Conservation (phyloP, 1,140 invertebrate species). For the Papilio machaon region DNA sequence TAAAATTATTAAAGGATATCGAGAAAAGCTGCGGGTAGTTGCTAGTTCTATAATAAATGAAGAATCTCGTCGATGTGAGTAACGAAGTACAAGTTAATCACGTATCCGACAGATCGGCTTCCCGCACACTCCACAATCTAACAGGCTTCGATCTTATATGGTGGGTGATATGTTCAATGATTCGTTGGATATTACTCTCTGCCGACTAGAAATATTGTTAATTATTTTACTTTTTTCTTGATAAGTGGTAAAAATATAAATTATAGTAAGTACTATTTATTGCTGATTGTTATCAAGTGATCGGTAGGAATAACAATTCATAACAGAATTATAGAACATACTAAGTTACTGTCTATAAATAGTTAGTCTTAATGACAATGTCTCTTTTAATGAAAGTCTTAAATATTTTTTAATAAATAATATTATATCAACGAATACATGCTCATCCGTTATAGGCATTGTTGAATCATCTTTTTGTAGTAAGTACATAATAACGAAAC, state of each 20-base stretch:
- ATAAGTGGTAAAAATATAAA: no score
- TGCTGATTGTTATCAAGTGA: no score
- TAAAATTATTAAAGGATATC: no score
- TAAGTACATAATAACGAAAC: no score
- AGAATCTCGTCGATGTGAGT: slow-evolving; percentile 6
- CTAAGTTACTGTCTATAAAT: no score
- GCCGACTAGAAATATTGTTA: not conserved
- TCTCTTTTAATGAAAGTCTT: no score
- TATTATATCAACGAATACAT: not conserved
- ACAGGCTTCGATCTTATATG: not conserved
- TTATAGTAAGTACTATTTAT: no score
- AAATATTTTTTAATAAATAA: no score
- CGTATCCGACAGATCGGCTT: slow-evolving; percentile 20
- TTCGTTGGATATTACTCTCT: slow-evolving; percentile 4
- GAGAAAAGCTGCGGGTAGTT: not conserved
- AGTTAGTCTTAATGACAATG: no score
- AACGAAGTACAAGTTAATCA: slow-evolving; percentile 15
- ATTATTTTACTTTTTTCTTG: not conserved
- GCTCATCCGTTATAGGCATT: not conserved
- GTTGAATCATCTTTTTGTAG: not conserved
- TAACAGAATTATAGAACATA: no score
- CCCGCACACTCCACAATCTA: slow-evolving; percentile 1
- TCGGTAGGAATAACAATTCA: no score
- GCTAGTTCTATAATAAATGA: not conserved
- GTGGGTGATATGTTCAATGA: not conserved